These are phyloP conservation scores for Xenus cinereus DNA, from an alignment of 2,113 vertebrate genomes.

Conservation along the genomic window DNA sequence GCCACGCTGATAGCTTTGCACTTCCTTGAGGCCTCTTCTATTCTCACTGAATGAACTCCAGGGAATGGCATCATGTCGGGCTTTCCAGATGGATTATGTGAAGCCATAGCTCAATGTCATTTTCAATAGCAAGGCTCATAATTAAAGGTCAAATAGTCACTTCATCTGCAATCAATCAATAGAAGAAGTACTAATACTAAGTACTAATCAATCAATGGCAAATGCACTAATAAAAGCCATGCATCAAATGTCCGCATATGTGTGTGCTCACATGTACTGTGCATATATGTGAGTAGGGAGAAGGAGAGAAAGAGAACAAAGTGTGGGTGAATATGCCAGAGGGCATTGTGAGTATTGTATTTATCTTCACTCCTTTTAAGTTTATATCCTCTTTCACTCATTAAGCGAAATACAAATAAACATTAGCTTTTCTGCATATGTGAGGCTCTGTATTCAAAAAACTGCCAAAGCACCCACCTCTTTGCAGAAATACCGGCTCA, in stretches of 20 bases:
- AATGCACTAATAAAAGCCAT: slow-evolving; percentile 97
- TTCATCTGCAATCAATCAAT: slow-evolving; percentile 98
- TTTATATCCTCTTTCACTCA: slow-evolving; percentile 1
- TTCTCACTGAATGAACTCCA: slow-evolving; percentile 79
- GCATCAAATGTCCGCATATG: slow-evolving; percentile 85
- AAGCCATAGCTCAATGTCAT: slow-evolving; percentile 87
- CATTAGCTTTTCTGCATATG: not conserved
- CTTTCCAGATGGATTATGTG: slow-evolving; percentile 86
- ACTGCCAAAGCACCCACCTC: not conserved
- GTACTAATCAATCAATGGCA: slow-evolving; percentile 89
- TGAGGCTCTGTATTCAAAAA: not conserved
- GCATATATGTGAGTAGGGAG: slow-evolving; percentile 31
- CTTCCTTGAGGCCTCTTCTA: slow-evolving; percentile 74
- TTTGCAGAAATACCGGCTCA: not conserved
- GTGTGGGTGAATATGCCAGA: not conserved
- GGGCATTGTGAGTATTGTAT: not conserved
- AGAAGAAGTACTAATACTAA: slow-evolving; percentile 88
- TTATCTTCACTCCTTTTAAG: slow-evolving; percentile 1
- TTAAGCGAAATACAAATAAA: slow-evolving; percentile 34
- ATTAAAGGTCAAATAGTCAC: slow-evolving; percentile 99
- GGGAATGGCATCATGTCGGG: slow-evolving; percentile 88
- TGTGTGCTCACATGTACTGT: slow-evolving; percentile 73
- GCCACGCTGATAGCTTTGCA: slow-evolving; percentile 50
- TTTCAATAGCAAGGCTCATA: slow-evolving; percentile 88
- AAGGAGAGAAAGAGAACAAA: slow-evolving; percentile 65